Percentiles rank a stretch among this genome's conserved stretches.
Conservation (phyloP, 2,888 invertebrate species). For the Romanomermis culicivorax region DNA sequence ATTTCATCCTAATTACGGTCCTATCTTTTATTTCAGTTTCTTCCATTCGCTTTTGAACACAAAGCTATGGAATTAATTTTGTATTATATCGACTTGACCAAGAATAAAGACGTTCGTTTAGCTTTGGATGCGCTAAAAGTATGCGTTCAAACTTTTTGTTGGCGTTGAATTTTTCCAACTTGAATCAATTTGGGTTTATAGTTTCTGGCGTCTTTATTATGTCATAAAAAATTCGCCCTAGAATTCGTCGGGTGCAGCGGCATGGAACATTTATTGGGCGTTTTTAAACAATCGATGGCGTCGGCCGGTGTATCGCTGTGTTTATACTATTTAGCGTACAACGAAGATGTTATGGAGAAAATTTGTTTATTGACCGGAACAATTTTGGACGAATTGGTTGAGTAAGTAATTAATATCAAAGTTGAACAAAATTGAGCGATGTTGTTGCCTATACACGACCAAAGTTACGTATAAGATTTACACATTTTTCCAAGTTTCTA, state of each 20-base stretch:
- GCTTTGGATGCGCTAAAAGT: constrained; percentile 75
- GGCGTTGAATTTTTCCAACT: not conserved
- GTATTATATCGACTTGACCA: constrained; percentile 64
- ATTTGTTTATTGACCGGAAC: constrained; percentile 49
- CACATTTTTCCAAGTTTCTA: not conserved
- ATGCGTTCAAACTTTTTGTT: constrained; percentile 1
- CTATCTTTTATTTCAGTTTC: constrained; percentile 43
- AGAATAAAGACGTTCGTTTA: constrained; percentile 66
- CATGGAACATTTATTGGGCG: constrained; percentile 58
- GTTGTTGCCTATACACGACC: too few relatives aligned
- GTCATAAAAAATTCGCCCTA: constrained; percentile 91
- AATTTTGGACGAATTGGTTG: constrained; percentile 21
- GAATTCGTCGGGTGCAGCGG: constrained; percentile 79
- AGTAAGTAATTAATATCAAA: too few relatives aligned
- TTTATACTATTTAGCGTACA: constrained; percentile 83
- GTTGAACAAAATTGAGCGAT: too few relatives aligned
- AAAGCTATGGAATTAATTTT: constrained; percentile 71
- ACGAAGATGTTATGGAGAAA: constrained; percentile 93
- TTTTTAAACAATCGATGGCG: constrained; percentile 76
- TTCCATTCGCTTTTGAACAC: constrained; percentile 76
- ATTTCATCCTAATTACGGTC: too few relatives aligned
- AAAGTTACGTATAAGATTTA: too few relatives aligned
- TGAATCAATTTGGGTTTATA: constrained; percentile 27
- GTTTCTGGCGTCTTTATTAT: constrained; percentile 74
- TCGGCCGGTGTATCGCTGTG: constrained; percentile 89